Conservation (phyloP, 1,140 invertebrate genomes). For the Drosophila nikananu region DNA sequence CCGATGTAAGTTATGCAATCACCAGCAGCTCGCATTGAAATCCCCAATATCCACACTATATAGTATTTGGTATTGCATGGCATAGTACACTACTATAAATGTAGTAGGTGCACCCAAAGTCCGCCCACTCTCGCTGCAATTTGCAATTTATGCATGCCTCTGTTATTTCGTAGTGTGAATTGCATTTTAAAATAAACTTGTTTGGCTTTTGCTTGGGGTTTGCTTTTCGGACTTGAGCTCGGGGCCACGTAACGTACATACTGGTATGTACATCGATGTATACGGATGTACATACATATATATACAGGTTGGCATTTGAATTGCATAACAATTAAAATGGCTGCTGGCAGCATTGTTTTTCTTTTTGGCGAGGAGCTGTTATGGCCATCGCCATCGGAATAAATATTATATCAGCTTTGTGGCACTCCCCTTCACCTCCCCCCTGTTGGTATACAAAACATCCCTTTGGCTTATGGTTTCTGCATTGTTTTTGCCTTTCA, state of each 20-base stretch:
- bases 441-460: not conserved
- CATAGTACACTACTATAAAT: too few relatives aligned
- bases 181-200: slow-evolving; percentile 78
- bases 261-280: not conserved
- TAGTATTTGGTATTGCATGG: too few relatives aligned
- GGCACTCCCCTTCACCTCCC: not conserved
- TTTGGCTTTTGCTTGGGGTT: slow-evolving; percentile 35
- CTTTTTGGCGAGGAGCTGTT: slow-evolving; percentile 15
- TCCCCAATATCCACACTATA: slow-evolving; percentile 1
- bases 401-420: slow-evolving; percentile 24
- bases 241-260: slow-evolving; percentile 7
- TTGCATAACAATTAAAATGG: slow-evolving; percentile 80
- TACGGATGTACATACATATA: not conserved
- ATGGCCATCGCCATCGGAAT: slow-evolving; percentile 9
- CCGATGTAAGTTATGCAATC: slow-evolving; percentile 81
- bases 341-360: slow-evolving; percentile 55
- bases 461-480: slow-evolving; percentile 1
- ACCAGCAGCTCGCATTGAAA: slow-evolving; percentile 33
- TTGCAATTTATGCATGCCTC: slow-evolving; percentile 66
- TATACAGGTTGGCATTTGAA: slow-evolving; percentile 36
- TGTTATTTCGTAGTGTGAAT: slow-evolving; percentile 74
- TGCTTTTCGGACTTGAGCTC: slow-evolving; percentile 33
- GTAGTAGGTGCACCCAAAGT: slow-evolving; percentile 3
- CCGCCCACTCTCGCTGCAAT: slow-evolving; percentile 34
- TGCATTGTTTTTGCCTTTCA: slow-evolving; percentile 44